A percentile compares a stretch with the other conserved stretches of the same genome.
Evolutionary conservation across 2,113 vertebrate genomes (phyloP).

Genomic region (Forbesichthys papilliferus): DNA sequence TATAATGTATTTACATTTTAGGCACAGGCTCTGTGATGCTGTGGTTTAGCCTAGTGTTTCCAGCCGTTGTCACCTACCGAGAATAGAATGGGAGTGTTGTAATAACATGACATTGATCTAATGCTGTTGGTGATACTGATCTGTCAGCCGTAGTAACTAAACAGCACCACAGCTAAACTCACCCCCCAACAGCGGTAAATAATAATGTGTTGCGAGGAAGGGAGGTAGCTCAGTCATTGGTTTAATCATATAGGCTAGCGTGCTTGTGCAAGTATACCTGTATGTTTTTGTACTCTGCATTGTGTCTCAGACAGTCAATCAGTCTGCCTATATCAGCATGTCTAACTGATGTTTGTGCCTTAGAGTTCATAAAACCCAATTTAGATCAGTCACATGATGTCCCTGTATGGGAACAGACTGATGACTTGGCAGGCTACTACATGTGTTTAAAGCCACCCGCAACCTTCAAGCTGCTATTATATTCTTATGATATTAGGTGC

Average conservation of each 20-base stretch:
- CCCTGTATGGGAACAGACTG: constrained; percentile 8
- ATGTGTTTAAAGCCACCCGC: constrained; percentile 37
- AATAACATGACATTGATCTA: neutral
- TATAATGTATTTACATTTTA: neutral
- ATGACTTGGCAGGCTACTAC: constrained; percentile 21
- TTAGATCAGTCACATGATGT: constrained; percentile 14
- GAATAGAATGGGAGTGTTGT: neutral
- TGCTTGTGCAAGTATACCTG: neutral
- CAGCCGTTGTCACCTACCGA: neutral
- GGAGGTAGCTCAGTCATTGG: neutral
- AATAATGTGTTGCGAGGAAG: constrained; percentile 37
- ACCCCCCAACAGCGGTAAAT: constrained; percentile 47
- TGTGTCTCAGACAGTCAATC: neutral
- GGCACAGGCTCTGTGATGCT: constrained; percentile 17
- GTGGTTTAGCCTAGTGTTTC: constrained; percentile 4
- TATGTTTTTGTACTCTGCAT: neutral
- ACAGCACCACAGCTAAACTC: constrained; percentile 33
- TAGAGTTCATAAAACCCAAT: neutral
- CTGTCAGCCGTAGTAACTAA: constrained; percentile 54
- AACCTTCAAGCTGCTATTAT: constrained; percentile 37
- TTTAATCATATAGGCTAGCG: neutral
- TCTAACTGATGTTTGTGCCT: neutral
- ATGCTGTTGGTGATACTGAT: constrained; percentile 47
- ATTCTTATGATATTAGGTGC: constrained; percentile 40
- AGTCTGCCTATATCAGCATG: too few relatives aligned